Conservation (phyloP, 2,113 vertebrate genomes). For the Scopus umbretta region DNA sequence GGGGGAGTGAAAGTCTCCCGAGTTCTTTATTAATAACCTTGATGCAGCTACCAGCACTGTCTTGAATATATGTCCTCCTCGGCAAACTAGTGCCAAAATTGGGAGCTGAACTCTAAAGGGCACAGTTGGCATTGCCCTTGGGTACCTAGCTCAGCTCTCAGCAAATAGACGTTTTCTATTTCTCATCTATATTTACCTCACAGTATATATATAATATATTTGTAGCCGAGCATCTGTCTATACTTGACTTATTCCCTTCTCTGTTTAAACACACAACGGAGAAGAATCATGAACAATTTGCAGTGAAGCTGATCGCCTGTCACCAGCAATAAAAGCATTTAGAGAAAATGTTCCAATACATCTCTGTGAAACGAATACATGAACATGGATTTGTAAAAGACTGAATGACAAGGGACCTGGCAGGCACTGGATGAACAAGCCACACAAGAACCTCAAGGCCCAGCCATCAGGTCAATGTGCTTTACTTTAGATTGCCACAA, state of each 20-base stretch:
- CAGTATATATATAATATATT: background rate
- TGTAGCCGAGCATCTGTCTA: background rate
- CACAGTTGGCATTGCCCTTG: background rate
- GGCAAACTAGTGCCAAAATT: background rate
- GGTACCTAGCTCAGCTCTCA: background rate
- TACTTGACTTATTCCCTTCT: background rate
- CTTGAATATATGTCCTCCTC: background rate
- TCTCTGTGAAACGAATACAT: background rate
- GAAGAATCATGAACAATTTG: background rate
- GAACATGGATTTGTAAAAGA: background rate
- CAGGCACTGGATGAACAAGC: background rate
- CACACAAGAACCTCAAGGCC: background rate
- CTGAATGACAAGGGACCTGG: background rate
- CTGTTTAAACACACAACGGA: background rate
- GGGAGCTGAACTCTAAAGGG: background rate
- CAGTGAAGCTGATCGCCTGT: accelerated
- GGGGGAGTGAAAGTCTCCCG: background rate
- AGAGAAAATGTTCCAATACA: background rate
- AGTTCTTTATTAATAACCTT: background rate
- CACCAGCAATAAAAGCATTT: background rate
- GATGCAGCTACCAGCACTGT: background rate
- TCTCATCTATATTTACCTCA: background rate
- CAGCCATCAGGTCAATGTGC: background rate
- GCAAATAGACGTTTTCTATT: background rate
- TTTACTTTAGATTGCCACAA: background rate